Evolutionary conservation across 2,888 invertebrate genomes (phyloP).

Genomic region (Brachypalpus laphriformis): DNA sequence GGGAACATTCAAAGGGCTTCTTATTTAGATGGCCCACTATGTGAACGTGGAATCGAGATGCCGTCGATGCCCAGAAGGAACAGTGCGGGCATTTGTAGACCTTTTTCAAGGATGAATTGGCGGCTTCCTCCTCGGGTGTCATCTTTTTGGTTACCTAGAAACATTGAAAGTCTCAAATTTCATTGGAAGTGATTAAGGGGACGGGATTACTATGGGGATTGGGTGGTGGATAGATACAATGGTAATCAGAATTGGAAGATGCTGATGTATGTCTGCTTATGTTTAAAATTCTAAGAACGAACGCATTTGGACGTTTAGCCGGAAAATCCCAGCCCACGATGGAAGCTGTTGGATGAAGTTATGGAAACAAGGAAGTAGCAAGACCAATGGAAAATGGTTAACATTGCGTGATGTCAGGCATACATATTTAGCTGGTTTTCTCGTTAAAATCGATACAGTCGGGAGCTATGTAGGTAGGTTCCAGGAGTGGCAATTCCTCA

Average conservation of each 20-base stretch:
- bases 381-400: no score
- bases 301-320: no score
- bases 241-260: background rate
- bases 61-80: conserved; percentile 95
- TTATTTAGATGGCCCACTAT: conserved; percentile 96
- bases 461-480: no score
- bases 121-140: conserved; percentile 86
- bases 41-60: conserved; percentile 96
- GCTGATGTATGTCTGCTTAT: no score
- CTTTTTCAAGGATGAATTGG: conserved; percentile 87
- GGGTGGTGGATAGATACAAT: background rate
- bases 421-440: no score
- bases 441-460: no score
- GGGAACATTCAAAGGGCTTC: conserved; percentile 97
- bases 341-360: no score
- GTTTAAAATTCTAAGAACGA: no score
- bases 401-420: no score
- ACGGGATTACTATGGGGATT: background rate
- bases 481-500: no score
- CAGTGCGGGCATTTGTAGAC: conserved; percentile 97
- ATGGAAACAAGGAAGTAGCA: no score
- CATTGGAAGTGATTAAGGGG: conserved; percentile 78
- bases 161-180: conserved; percentile 82
- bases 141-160: conserved; percentile 84
- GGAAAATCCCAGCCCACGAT: no score